A percentile compares a stretch with the other conserved stretches of the same genome.
These are phyloP conservation scores for Ellobius talpinus DNA, from an alignment of 2,113 vertebrate species.

Conservation along the genomic window DNA sequence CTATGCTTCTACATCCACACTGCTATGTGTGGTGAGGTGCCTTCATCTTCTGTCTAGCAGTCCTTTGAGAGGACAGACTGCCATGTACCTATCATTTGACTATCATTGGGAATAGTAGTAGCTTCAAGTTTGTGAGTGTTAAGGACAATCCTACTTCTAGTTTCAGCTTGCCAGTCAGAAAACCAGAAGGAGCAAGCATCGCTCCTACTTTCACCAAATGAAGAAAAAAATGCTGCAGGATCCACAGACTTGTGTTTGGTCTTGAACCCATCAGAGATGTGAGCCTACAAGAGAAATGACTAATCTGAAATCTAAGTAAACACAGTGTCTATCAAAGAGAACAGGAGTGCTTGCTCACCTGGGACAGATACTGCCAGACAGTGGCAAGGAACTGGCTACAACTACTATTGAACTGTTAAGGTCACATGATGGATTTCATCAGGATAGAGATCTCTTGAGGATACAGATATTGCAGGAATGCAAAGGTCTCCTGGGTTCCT, in stretches of 20 bases:
- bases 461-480: not conserved
- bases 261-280: conserved; percentile 20
- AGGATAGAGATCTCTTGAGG: not conserved
- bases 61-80: conserved; percentile 1
- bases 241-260: conserved; percentile 27
- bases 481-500: not conserved
- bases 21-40: not conserved
- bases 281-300: conserved; percentile 4
- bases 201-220: not conserved
- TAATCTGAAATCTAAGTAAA: conserved; percentile 39
- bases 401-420: not conserved
- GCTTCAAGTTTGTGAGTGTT: conserved; percentile 23
- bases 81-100: conserved; percentile 24
- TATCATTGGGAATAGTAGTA: not conserved
- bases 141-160: not conserved
- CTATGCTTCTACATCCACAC: not conserved
- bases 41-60: conserved; percentile 38
- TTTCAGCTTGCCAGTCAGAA: conserved; percentile 51
- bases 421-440: no score
- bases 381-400: not conserved
- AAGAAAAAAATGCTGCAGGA: not conserved
- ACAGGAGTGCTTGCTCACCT: not conserved
- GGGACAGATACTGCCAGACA: not conserved
- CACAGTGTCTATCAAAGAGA: conserved; percentile 25
- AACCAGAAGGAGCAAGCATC: not conserved